These are phyloP conservation scores for Crenichthys baileyi DNA, from an alignment of 2,797 vertebrate species.

Conservation along the genomic window DNA sequence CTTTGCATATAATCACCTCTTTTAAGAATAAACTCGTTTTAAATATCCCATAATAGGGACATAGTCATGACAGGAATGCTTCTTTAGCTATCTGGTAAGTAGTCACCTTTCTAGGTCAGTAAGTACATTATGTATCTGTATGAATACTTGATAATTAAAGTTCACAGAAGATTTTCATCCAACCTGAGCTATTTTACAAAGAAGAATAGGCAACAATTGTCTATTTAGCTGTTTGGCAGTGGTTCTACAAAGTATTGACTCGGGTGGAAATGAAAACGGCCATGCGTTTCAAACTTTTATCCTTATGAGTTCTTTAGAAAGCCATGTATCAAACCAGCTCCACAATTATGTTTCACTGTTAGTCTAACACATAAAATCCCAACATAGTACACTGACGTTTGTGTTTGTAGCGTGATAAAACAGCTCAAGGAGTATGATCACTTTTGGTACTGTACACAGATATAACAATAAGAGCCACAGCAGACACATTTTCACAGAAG, in stretches of 20 bases:
- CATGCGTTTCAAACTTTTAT: too few relatives aligned
- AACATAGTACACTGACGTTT: not conserved
- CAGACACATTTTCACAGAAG: not conserved
- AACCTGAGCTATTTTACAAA: not conserved
- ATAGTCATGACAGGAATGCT: not conserved
- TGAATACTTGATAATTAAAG: too few relatives aligned
- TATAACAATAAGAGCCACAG: not conserved
- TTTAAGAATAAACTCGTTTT: not conserved
- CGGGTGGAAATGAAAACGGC: too few relatives aligned
- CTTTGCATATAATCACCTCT: not conserved
- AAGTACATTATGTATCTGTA: not conserved
- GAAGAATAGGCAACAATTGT: not conserved
- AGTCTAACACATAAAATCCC: not conserved
- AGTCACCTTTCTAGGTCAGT: conserved; percentile 5
- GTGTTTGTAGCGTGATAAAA: not conserved
- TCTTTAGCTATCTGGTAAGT: conserved; percentile 2
- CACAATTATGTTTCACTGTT: not conserved
- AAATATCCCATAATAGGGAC: not conserved
- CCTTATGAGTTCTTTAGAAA: not conserved
- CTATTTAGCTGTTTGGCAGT: not conserved
- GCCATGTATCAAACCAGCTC: not conserved
- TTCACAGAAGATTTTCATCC: too few relatives aligned
- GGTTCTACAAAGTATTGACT: not conserved
- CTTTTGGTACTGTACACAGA: not conserved
- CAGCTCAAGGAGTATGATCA: not conserved